phyloP scores from a whole-genome alignment of 2,113 vertebrate species.

The Promerops cafer region DNA sequence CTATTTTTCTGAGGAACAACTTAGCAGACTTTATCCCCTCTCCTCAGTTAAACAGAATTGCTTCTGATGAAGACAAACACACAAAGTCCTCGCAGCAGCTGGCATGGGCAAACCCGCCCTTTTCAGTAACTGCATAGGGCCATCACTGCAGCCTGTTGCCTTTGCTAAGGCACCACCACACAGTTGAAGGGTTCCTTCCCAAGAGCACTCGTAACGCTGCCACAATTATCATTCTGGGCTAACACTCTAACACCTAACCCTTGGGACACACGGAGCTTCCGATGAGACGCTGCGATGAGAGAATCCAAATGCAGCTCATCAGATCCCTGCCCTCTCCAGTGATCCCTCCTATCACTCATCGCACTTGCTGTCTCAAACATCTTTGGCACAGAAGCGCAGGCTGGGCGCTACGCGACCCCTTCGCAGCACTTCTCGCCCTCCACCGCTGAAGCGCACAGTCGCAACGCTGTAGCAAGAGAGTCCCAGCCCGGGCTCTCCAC shows the following conservation, averaged over 20 bases:
- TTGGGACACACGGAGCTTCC: neutral
- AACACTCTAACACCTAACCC: conserved; percentile 4
- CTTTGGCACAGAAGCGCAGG: neutral
- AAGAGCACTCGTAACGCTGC: neutral
- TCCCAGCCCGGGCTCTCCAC: neutral
- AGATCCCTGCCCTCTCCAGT: neutral
- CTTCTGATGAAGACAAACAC: neutral
- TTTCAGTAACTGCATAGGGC: neutral
- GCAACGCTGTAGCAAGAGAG: neutral
- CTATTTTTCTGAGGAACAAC: neutral
- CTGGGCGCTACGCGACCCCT: neutral
- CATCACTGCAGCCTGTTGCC: neutral
- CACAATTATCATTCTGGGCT: conserved; percentile 12
- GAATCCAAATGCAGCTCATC: neutral
- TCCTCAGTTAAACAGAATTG: neutral
- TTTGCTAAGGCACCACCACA: neutral
- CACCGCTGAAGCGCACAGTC: neutral
- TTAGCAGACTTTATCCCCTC: neutral
- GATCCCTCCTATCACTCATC: neutral
- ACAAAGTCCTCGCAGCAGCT: neutral
- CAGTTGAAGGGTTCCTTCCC: conserved; percentile 13
- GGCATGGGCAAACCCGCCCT: neutral
- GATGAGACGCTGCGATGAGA: neutral
- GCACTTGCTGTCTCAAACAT: neutral
- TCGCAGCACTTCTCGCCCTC: neutral